A percentile compares a stretch with the other conserved stretches of the same genome.
phyloP scores from a whole-genome alignment of 2,797 vertebrate species.

The Rhabdophis nuchalis region DNA sequence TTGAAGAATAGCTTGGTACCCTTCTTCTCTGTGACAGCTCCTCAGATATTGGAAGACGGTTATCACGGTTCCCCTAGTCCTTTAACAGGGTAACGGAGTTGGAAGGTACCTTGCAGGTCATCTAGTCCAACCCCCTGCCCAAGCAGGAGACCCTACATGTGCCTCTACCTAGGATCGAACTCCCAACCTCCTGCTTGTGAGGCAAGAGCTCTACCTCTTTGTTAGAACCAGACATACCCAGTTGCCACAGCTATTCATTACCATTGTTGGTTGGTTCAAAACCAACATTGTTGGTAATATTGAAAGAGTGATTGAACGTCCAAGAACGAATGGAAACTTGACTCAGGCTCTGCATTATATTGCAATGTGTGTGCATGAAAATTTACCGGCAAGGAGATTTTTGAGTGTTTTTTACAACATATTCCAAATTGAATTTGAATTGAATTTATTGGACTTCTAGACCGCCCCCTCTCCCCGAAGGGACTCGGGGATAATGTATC shows the following conservation, averaged over 20 bases:
- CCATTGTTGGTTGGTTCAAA: neutral
- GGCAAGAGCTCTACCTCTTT: too few relatives aligned
- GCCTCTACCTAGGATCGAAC: too few relatives aligned
- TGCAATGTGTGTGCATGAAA: neutral
- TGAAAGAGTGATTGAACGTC: neutral
- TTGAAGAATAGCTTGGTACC: neutral
- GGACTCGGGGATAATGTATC: too few relatives aligned
- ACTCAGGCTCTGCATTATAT: neutral
- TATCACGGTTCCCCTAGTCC: neutral
- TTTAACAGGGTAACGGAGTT: too few relatives aligned
- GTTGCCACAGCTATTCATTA: neutral
- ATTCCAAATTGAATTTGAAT: too few relatives aligned
- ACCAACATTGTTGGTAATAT: neutral
- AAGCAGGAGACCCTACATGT: too few relatives aligned
- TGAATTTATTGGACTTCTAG: too few relatives aligned
- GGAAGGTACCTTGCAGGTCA: too few relatives aligned
- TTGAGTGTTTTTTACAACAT: neutral
- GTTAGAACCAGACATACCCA: neutral
- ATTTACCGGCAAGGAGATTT: neutral
- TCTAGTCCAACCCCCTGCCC: too few relatives aligned
- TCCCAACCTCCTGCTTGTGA: too few relatives aligned
- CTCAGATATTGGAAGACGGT: neutral
- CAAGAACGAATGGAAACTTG: neutral
- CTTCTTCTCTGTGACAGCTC: neutral
- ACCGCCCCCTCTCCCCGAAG: too few relatives aligned